Base-by-base conservation (phyloP, 2,888 invertebrate genomes). In the Agonopterix arenella region DNA sequence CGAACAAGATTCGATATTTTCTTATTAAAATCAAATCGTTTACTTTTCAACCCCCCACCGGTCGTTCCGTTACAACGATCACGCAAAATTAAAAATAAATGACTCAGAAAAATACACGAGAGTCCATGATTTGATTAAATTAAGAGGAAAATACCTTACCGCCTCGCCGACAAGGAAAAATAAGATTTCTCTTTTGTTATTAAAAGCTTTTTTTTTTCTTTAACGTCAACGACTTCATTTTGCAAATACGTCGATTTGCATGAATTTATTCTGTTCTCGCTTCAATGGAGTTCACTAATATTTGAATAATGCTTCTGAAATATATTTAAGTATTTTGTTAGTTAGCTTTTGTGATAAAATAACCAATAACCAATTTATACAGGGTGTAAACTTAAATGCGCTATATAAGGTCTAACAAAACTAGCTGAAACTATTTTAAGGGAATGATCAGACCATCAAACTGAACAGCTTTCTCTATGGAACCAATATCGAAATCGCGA, bases 111-210 rank as follows among this genome's bases (percentile, higher is more conserved):
- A 81, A 74, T 76, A 77, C 70, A 77, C 68, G 70, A 57, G 58
- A 73, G 66, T 76, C 77, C 73, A 70, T 73, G 75, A 82, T 83
- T 84, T 83, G 79, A 84, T 85, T 81, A 84, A 83, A 83, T 84
- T 74, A 79, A 71, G 72, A 76, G 81, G 80, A 78, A 84, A 84
- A 82, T 79, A 82, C 76, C 79, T 76, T 70, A 61, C 65, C 59
- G 67, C 58, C 56, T 59, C 61, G 56, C 53, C 51, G 55, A 58
- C 61, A 61, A 60, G 51, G 52, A 60, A 61, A 61, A 53, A 47
- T 64, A 59, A 57, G 53, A 58, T 60, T 59, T 60, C 53, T 57
- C 58, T 60, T 61, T 73, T 79, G 71, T 80, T 82, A 82, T 81
- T 77, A 80, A 77, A 78, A 80, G 77, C 73, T 73, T 79, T 76